Evolutionary conservation across 2,797 vertebrate genomes (phyloP).

Genomic region (Spea hammondii): DNA sequence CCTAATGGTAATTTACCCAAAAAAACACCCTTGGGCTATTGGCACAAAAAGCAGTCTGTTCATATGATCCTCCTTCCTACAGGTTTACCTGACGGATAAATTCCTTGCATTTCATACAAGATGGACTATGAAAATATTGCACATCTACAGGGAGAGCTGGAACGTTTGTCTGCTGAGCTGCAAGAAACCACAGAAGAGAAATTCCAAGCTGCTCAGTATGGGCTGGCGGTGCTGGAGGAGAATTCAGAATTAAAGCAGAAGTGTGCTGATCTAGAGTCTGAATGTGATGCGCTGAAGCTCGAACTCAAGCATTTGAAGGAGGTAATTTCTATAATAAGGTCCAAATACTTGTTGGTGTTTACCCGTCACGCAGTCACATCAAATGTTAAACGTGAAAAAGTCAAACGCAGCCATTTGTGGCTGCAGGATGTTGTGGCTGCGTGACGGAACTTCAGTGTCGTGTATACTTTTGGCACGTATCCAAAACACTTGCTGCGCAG

Average conservation of each 20-base stretch:
- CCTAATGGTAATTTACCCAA: too few species aligned
- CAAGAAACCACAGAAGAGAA: conserved; percentile 84
- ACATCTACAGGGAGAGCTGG: conserved; percentile 69
- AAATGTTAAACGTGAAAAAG: neutral
- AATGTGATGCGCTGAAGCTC: conserved; percentile 71
- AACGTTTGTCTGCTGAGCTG: conserved; percentile 76
- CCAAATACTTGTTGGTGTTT: neutral
- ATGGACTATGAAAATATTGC: conserved; percentile 49
- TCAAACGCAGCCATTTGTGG: neutral
- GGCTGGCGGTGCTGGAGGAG: conserved; percentile 81
- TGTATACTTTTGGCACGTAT: neutral
- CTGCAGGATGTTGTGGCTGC: neutral
- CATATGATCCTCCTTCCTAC: neutral
- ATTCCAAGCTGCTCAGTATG: conserved; percentile 81
- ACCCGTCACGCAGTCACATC: neutral
- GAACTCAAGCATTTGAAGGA: conserved; percentile 79
- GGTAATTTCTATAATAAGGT: conserved; percentile 58
- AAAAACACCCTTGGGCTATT: too few species aligned
- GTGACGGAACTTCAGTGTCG: neutral
- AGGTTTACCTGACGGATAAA: neutral
- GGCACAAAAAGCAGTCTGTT: neutral
- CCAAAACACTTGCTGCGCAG: too few species aligned
- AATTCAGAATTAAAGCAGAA: conserved; percentile 73
- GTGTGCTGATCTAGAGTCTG: conserved; percentile 76
- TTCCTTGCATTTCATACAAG: neutral